These are phyloP conservation scores for Pollenia griseotomentosa DNA, from an alignment of 2,888 invertebrate genomes.

Conservation along the genomic window DNA sequence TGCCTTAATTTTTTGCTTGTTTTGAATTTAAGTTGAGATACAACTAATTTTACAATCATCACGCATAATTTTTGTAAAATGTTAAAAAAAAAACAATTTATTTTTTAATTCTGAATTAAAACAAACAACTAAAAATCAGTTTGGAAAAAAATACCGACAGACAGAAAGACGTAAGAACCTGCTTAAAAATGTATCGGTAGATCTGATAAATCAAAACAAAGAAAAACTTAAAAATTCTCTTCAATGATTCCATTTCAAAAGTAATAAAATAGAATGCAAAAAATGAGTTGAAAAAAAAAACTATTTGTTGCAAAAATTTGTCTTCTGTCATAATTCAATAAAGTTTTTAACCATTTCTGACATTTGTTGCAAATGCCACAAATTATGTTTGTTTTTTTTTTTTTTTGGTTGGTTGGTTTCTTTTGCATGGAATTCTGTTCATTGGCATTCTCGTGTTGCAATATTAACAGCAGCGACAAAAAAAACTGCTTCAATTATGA, in stretches of 20 bases:
- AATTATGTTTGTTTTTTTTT: slow-evolving; percentile 36
- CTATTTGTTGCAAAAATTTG: slow-evolving; percentile 76
- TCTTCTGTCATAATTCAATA: slow-evolving; percentile 82
- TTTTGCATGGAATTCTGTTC: not conserved
- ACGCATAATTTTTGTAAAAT: slow-evolving; percentile 62
- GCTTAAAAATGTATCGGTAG: slow-evolving; percentile 21
- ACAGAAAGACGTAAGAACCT: not conserved
- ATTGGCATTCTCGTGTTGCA: slow-evolving; percentile 33
- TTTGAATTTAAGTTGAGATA: slow-evolving; percentile 10
- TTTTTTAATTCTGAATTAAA: slow-evolving; percentile 16
- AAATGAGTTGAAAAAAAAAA: slow-evolving; percentile 25
- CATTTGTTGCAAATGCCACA: slow-evolving; percentile 61
- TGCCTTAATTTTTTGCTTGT: not conserved
- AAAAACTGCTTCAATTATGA: slow-evolving; percentile 71
- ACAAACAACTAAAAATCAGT: slow-evolving; percentile 11
- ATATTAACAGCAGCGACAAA: not conserved
- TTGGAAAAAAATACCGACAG: not conserved
- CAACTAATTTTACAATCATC: slow-evolving; percentile 71
- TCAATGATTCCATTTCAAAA: slow-evolving; percentile 31
- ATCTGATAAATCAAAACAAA: slow-evolving; percentile 10
- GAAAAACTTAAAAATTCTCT: slow-evolving; percentile 1
- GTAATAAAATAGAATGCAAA: slow-evolving; percentile 46
- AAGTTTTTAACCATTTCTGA: slow-evolving; percentile 78
- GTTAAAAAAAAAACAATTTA: slow-evolving; percentile 5
- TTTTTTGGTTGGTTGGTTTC: not conserved